Conservation (phyloP, 30 jellyfish, hydroid and myxozoan species). For the Chrysaora quinquecirrha region DNA sequence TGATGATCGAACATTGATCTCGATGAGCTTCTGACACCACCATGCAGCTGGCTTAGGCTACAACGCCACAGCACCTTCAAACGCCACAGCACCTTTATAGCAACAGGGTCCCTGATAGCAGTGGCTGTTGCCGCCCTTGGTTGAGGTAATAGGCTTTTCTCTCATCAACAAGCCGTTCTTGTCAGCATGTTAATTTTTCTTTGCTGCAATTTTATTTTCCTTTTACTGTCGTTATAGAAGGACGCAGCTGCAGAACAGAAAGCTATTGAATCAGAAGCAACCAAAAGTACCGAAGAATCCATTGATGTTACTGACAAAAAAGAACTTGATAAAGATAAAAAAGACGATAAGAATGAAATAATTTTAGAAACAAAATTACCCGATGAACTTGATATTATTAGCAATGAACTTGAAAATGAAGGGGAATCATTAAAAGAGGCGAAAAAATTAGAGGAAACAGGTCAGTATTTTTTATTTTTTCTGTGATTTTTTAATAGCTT, state of each 20-base stretch:
- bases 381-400: constrained; percentile 25
- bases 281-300: constrained; percentile 1
- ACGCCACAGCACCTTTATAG: too few relatives aligned
- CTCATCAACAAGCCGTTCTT: too few relatives aligned
- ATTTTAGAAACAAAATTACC: constrained; percentile 26
- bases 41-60: too few relatives aligned
- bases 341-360: constrained; percentile 20
- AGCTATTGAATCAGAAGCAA: constrained; percentile 29
- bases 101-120: too few relatives aligned
- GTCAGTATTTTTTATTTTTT: constrained; percentile 31
- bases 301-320: constrained; percentile 29
- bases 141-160: too few relatives aligned
- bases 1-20: too few relatives aligned
- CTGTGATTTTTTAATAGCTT: too few relatives aligned
- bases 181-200: too few relatives aligned
- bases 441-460: constrained; percentile 45
- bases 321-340: constrained; percentile 7
- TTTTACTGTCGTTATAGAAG: constrained; percentile 2
- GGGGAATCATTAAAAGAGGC: constrained; percentile 41
- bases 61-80: too few relatives aligned
- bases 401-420: constrained; percentile 49
- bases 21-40: too few relatives aligned
- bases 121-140: too few relatives aligned
- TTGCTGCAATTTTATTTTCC: too few relatives aligned
- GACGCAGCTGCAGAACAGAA: constrained; percentile 14